Percentiles rank a stretch among this genome's conserved stretches.
These are phyloP conservation scores for Drosophila incognita DNA, from an alignment of 2,888 invertebrate genomes.

Conservation along the genomic window DNA sequence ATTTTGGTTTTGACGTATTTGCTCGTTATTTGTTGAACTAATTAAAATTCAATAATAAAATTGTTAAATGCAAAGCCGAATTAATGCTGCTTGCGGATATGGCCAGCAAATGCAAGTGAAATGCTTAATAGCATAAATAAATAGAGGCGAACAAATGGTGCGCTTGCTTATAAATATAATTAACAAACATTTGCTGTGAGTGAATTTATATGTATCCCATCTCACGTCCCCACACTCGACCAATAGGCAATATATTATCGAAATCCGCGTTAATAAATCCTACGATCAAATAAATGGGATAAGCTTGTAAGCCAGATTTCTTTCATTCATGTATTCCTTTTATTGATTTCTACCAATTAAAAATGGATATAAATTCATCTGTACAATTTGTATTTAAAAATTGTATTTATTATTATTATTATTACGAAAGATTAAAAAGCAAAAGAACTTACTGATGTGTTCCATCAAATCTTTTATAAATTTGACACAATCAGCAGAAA, in stretches of 20 bases:
- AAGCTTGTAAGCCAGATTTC: slow-evolving; percentile 1
- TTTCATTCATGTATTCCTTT: too few species aligned
- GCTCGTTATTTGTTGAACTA: slow-evolving; percentile 69
- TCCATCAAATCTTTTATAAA: neutral
- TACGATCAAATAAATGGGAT: slow-evolving; percentile 1
- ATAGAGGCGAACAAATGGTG: slow-evolving; percentile 67
- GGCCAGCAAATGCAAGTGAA: slow-evolving; percentile 25
- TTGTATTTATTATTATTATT: neutral
- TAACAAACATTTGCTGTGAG: slow-evolving; percentile 61
- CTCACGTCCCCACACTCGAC: neutral
- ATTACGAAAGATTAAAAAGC: neutral
- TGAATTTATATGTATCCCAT: slow-evolving; percentile 7
- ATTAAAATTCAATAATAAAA: slow-evolving; percentile 78
- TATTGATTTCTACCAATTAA: neutral
- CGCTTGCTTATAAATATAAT: slow-evolving; percentile 70
- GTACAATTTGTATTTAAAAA: neutral
- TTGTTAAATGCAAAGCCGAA: slow-evolving; percentile 62
- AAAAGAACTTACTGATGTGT: neutral
- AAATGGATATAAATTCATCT: neutral
- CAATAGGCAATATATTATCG: slow-evolving; percentile 16
- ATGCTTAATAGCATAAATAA: slow-evolving; percentile 73
- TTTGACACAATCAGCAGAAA: neutral
- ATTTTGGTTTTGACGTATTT: slow-evolving; percentile 39
- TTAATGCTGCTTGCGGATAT: slow-evolving; percentile 45
- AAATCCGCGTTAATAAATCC: slow-evolving; percentile 12